These are phyloP conservation scores for Mycogona germanica DNA, from an alignment of 2,888 invertebrate genomes.

Conservation along the genomic window DNA sequence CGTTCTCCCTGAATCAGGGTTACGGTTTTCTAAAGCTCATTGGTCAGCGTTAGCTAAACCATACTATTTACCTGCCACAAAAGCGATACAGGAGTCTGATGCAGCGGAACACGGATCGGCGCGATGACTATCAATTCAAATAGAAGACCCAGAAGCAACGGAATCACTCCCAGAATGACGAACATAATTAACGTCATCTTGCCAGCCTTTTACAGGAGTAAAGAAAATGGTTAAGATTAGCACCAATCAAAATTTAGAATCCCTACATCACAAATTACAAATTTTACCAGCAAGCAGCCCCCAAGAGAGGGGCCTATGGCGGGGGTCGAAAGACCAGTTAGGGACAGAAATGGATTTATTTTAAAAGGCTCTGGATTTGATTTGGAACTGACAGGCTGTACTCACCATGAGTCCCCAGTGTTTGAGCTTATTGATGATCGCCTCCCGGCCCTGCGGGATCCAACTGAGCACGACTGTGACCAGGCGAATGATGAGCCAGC, in stretches of 20 bases:
- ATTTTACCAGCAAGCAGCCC: no score
- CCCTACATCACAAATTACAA: not conserved
- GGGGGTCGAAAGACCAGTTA: no score
- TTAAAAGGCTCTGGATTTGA: no score
- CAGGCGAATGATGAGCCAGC: conserved; percentile 82
- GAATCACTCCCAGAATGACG: conserved; percentile 76
- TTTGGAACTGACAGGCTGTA: not conserved
- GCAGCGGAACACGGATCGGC: conserved; percentile 80
- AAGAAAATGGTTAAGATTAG: conserved; percentile 18
- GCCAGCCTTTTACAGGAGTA: conserved; percentile 47
- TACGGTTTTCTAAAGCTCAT: no score
- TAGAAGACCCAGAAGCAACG: conserved; percentile 78
- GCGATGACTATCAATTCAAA: conserved; percentile 80
- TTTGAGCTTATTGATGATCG: conserved; percentile 28
- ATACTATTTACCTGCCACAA: conserved; percentile 45
- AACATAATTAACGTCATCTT: conserved; percentile 55
- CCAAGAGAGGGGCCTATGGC: no score
- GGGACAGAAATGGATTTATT: no score
- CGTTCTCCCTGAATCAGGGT: no score
- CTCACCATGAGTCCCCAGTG: conserved; percentile 34
- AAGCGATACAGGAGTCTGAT: conserved; percentile 62
- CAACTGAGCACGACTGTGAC: conserved; percentile 69
- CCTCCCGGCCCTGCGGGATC: conserved; percentile 76
- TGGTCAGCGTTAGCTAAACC: no score
- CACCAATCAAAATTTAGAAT: not conserved